Evolutionary conservation across 2,113 vertebrate species (phyloP), one percentile per base, ranked within the genome.

Genomic region (Madoqua kirkii): DNA sequence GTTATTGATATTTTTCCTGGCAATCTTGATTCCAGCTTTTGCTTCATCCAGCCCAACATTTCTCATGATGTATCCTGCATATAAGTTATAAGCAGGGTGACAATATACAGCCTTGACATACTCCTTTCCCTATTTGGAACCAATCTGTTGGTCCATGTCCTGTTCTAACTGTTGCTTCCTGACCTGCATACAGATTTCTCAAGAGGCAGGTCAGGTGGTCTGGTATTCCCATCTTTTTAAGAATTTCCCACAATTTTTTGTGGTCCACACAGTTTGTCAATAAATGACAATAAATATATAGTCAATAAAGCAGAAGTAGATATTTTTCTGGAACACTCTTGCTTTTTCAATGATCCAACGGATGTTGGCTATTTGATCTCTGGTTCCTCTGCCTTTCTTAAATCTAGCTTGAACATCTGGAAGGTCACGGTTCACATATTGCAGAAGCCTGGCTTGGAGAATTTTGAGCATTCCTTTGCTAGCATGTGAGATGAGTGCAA

Each of bases 361-460:
- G 16, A 67, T 67, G 7, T n/a, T 67, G 64, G 33, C 64, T 10
- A 9, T 19, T 19, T n/a, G 33, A 36, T 4, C 4, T 67, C 33
- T 67, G 16, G 64, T 67, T 67, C 64, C 33, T 67, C 33, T 67
- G 16, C 64, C 17, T n/a, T n/a, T 67, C n/a, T 33, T 67, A 67
- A 67, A 67, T n/a, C 33, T 10, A 67, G 64, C 4, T n/a, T 67
- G 16, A 67, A n/a, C 16, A 67, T 19, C 64, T n/a, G 64, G 33
- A n/a, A 67, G 16, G n/a, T 67, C 33, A 67, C 0, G 0, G 33
- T 67, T 67, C 64, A n/a, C 2, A 0, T n/a, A 36, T 2, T 19
- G 17, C 0, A n/a, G 33, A 67, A 36, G 64, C 33, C 8, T 67
- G 15, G 33, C 33, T 67, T 67, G 64, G 64, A 67, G 64, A n/a